These are phyloP conservation scores for Caenorhabditis becei DNA, from an alignment of 2,888 invertebrate genomes.

Conservation along the genomic window DNA sequence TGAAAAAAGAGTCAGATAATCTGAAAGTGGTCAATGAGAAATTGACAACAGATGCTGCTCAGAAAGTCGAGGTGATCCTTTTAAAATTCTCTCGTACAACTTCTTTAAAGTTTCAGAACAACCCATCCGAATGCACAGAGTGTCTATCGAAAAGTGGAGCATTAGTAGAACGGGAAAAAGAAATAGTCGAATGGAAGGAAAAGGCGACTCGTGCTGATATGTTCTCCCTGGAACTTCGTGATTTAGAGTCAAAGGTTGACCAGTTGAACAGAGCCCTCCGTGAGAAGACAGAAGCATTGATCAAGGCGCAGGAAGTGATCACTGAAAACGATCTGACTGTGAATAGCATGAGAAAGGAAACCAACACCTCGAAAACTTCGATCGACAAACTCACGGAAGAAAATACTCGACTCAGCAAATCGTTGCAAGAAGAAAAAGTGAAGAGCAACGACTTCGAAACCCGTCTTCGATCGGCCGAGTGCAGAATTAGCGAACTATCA, in stretches of 20 bases:
- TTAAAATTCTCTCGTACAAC: background rate
- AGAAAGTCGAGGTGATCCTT: slow-evolving; percentile 37
- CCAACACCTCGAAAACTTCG: slow-evolving; percentile 29
- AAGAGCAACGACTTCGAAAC: slow-evolving; percentile 36
- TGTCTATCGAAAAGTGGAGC: slow-evolving; percentile 37
- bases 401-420: slow-evolving; percentile 36
- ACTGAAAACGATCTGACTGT: slow-evolving; percentile 50
- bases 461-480: slow-evolving; percentile 38
- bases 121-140: slow-evolving; percentile 50
- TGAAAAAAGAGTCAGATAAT: slow-evolving; percentile 33
- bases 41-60: slow-evolving; percentile 30
- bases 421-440: slow-evolving; percentile 35
- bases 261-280: slow-evolving; percentile 48
- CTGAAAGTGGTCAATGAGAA: slow-evolving; percentile 48
- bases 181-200: slow-evolving; percentile 43
- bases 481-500: slow-evolving; percentile 34
- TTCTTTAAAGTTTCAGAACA: slow-evolving; percentile 34
- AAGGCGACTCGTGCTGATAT: slow-evolving; percentile 50
- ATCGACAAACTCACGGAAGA: slow-evolving; percentile 49
- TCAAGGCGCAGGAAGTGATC: slow-evolving; percentile 60
- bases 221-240: slow-evolving; percentile 52
- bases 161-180: slow-evolving; percentile 41
- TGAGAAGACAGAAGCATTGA: slow-evolving; percentile 55
- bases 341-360: slow-evolving; percentile 45
- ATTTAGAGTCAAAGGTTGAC: slow-evolving; percentile 60